Evolutionary conservation across 2,797 vertebrate genomes (phyloP).

Genomic region (Danio albolineatus): DNA sequence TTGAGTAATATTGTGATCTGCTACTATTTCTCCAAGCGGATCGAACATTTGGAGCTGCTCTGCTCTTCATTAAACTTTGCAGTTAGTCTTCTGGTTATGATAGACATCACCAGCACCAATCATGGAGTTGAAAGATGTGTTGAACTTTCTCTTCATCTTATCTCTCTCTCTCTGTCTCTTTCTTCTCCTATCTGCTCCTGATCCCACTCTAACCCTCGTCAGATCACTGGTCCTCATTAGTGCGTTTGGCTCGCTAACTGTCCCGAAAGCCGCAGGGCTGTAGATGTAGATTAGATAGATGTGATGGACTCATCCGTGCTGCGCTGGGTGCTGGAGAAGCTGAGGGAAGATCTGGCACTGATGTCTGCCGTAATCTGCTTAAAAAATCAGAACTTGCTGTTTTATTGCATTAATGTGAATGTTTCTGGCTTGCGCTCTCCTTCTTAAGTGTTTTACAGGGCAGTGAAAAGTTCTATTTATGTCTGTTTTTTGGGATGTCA

Average conservation of each 20-base stretch:
- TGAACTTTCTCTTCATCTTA: constrained; percentile 34
- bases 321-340: constrained; percentile 12
- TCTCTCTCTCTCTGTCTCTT: constrained; percentile 6
- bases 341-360: constrained; percentile 32
- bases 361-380: constrained; percentile 24
- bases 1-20: too few species aligned
- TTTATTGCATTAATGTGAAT: constrained; percentile 20
- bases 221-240: constrained; percentile 45
- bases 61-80: constrained; percentile 16
- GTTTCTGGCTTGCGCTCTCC: constrained; percentile 6
- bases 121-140: constrained; percentile 35
- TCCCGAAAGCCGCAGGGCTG: constrained; percentile 19
- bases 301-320: constrained; percentile 10
- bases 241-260: constrained; percentile 34
- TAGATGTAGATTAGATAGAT: constrained; percentile 38
- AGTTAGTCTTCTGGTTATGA: constrained; percentile 8
- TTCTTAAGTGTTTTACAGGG: neutral
- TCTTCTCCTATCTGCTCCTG: constrained; percentile 26
- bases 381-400: neutral
- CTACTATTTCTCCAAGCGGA: neutral
- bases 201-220: constrained; percentile 32
- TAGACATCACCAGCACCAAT: constrained; percentile 42
- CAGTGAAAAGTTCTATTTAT: neutral
- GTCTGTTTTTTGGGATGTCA: neutral
- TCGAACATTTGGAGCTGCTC: constrained; percentile 2